These are phyloP conservation scores for Heliothis subflexa DNA, from an alignment of 1,140 invertebrate genomes.

Conservation along the genomic window DNA sequence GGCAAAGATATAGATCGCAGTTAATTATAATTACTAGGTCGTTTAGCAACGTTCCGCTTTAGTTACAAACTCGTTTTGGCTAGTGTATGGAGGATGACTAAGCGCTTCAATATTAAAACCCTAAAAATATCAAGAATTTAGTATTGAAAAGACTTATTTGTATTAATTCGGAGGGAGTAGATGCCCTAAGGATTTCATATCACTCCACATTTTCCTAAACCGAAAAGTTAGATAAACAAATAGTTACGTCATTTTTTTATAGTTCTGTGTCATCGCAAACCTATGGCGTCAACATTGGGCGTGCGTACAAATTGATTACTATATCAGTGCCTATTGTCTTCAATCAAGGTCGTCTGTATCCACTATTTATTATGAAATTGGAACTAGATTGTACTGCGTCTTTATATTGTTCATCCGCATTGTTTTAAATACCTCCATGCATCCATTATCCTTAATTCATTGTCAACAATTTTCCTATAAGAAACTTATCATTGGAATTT, in stretches of 20 bases:
- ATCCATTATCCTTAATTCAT: background rate
- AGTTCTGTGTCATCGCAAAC: background rate
- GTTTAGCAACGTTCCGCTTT: background rate
- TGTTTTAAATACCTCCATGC: no score
- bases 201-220: no score
- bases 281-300: background rate
- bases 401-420: background rate
- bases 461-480: background rate
- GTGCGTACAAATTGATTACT: background rate
- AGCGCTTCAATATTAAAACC: background rate
- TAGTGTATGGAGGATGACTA: background rate
- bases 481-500: background rate
- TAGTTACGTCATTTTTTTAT: constrained; percentile 2
- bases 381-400: constrained; percentile 1
- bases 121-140: background rate
- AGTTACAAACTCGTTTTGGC: background rate
- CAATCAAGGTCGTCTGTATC: constrained; percentile 3
- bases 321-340: constrained; percentile 26
- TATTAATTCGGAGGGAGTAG: no score
- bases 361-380: background rate
- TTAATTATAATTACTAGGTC: background rate
- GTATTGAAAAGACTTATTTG: no score
- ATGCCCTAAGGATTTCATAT: no score
- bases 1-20: background rate
- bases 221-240: background rate